Conservation (phyloP, 2,113 vertebrate species). For the Oceanodroma tethys region DNA sequence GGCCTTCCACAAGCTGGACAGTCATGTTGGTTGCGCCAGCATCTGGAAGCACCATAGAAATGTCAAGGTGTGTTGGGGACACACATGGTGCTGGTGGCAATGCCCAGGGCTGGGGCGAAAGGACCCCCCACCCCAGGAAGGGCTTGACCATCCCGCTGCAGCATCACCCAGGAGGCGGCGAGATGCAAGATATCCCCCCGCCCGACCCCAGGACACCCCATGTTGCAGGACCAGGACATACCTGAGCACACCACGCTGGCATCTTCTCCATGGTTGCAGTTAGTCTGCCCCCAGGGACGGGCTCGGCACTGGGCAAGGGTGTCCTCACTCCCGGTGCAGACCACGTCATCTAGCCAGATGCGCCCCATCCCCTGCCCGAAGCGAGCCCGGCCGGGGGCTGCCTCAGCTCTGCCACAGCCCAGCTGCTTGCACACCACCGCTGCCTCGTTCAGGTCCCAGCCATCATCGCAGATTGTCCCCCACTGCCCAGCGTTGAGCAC, state of each 20-base stretch:
- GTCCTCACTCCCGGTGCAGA: accelerated
- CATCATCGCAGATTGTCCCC: slow-evolving; percentile 49
- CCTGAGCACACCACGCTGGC: background rate
- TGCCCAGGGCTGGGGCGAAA: accelerated
- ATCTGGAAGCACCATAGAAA: background rate
- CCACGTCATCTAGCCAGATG: background rate
- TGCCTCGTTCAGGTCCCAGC: background rate
- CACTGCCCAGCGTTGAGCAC: background rate
- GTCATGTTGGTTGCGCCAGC: background rate
- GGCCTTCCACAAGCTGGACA: background rate
- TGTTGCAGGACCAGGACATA: background rate
- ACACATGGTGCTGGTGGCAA: accelerated
- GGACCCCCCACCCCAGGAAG: background rate
- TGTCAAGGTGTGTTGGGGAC: background rate
- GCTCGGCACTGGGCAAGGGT: background rate
- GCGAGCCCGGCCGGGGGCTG: background rate
- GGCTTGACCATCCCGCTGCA: background rate
- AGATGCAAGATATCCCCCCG: background rate
- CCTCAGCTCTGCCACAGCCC: background rate
- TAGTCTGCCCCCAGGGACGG: background rate
- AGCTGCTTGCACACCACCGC: background rate
- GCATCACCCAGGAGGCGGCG: background rate
- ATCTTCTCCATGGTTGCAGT: background rate
- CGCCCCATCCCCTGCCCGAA: background rate
- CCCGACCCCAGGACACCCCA: background rate